Percentiles rank a stretch among this genome's conserved stretches.
Conservation (phyloP, 2,113 vertebrate genomes). For the Bombycilla garrulus region DNA sequence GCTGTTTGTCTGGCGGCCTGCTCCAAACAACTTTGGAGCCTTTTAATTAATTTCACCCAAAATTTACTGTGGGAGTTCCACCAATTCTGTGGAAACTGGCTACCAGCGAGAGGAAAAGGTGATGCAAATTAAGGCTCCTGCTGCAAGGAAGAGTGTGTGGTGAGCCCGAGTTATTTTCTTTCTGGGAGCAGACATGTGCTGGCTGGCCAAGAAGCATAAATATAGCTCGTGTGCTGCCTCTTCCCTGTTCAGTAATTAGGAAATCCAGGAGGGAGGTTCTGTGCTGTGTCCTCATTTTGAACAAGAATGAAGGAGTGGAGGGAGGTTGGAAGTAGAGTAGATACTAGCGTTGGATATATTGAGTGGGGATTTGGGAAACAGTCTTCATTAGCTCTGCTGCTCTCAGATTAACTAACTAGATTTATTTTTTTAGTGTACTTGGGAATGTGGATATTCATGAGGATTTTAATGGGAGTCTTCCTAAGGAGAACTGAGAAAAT, state of each 20-base stretch:
- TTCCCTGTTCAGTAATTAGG: slow-evolving; percentile 30
- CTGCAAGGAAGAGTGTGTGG: not conserved
- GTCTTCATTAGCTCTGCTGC: slow-evolving; percentile 51
- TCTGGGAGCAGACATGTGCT: not conserved
- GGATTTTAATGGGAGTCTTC: slow-evolving; percentile 30
- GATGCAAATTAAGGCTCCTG: slow-evolving; percentile 4
- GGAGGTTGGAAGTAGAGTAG: not conserved
- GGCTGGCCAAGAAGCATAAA: slow-evolving; percentile 26
- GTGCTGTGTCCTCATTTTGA: slow-evolving; percentile 37
- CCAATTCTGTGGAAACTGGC: not conserved
- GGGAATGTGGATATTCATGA: not conserved
- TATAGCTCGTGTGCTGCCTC: not conserved
- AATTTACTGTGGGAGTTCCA: not conserved
- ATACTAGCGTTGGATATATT: slow-evolving; percentile 63
- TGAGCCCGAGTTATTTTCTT: not conserved
- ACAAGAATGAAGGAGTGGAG: not conserved
- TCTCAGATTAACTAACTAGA: slow-evolving; percentile 53
- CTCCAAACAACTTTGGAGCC: not conserved
- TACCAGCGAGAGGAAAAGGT: not conserved
- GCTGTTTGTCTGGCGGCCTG: not conserved
- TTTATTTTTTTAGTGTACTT: slow-evolving; percentile 34
- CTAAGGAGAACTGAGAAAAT: slow-evolving; percentile 30
- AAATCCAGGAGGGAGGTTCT: not conserved
- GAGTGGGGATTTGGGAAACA: slow-evolving; percentile 57
- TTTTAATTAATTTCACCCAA: slow-evolving; percentile 40